phyloP scores from a whole-genome alignment of 1,140 invertebrate genomes.

The Eurytemora carolleeae region DNA sequence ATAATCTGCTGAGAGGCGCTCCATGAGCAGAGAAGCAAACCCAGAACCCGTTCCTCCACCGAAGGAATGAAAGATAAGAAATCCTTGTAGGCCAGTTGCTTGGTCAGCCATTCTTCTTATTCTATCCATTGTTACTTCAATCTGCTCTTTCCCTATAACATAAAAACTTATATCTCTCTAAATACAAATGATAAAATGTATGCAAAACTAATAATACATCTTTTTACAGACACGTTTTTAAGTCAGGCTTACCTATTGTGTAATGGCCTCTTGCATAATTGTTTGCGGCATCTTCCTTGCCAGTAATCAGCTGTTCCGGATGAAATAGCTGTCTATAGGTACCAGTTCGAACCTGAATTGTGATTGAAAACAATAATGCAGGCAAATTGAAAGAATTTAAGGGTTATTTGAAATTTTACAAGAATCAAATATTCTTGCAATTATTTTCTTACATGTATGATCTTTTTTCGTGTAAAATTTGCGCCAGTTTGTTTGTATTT shows the following conservation, averaged over 20 bases:
- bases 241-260: constrained; percentile 73
- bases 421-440: too few relatives aligned
- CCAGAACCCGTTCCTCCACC: too few relatives aligned
- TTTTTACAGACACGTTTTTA: too few relatives aligned
- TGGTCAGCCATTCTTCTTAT: constrained; percentile 46
- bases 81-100: constrained; percentile 59
- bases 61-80: constrained; percentile 58
- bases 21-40: constrained; percentile 68
- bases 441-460: too few relatives aligned
- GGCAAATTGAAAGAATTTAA: too few relatives aligned
- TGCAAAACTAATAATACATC: too few relatives aligned
- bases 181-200: too few relatives aligned
- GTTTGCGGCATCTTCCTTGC: constrained; percentile 60
- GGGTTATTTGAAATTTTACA: too few relatives aligned
- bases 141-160: constrained; percentile 44
- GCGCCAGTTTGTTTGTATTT: too few relatives aligned
- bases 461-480: too few relatives aligned
- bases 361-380: too few relatives aligned
- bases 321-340: constrained; percentile 66
- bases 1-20: constrained; percentile 62
- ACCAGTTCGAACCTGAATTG: too few relatives aligned
- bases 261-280: constrained; percentile 71
- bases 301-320: constrained; percentile 61
- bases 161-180: constrained; percentile 36
- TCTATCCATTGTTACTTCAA: constrained; percentile 50